Conservation (phyloP, 2,113 vertebrate genomes). For the Callionymus lyra region DNA sequence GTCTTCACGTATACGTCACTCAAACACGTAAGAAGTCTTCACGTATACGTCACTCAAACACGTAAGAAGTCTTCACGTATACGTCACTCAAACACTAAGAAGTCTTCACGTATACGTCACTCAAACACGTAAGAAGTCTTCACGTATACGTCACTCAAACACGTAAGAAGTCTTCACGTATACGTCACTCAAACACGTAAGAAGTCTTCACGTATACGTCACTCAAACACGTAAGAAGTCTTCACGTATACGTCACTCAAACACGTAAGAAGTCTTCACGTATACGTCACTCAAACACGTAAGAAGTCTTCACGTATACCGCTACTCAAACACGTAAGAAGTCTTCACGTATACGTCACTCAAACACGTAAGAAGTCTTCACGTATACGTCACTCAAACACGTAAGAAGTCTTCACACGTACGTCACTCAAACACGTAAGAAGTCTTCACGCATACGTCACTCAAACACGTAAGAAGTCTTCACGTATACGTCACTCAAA, state of each 20-base stretch:
- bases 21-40: constrained; percentile 53
- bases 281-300: constrained; percentile 62
- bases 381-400: constrained; percentile 55
- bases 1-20: constrained; percentile 31
- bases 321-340: constrained; percentile 60
- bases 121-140: constrained; percentile 58
- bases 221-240: constrained; percentile 59
- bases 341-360: constrained; percentile 31
- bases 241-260: constrained; percentile 47
- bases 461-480: constrained; percentile 59
- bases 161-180: constrained; percentile 34
- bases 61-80: constrained; percentile 29
- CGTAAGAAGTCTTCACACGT: constrained; percentile 29
- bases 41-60: constrained; percentile 55
- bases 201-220: constrained; percentile 19
- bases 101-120: constrained; percentile 20
- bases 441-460: constrained; percentile 15
- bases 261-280: constrained; percentile 42
- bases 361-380: constrained; percentile 53
- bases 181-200: constrained; percentile 64
- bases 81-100: constrained; percentile 61
- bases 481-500: constrained; percentile 49
- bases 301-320: constrained; percentile 17
- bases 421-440: constrained; percentile 63
- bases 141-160: constrained; percentile 52